Evolutionary conservation across 2,113 vertebrate genomes (phyloP).

Genomic region (Amphilophus citrinellus): DNA sequence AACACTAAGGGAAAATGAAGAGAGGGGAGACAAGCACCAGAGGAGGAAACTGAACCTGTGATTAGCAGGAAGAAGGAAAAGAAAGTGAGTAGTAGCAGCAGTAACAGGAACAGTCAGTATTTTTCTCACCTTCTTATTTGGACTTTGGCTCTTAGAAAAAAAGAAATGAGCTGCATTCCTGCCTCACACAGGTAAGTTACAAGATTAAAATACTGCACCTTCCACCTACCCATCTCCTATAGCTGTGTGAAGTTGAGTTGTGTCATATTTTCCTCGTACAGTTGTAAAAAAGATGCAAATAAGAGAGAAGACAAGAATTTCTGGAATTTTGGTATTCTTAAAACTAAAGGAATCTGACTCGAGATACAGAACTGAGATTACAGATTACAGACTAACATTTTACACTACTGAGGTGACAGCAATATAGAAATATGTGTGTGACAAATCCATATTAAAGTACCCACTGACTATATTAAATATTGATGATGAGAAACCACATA

Average conservation of each 20-base stretch:
- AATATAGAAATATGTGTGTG: rapidly evolving
- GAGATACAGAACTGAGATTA: neutral
- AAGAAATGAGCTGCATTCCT: conserved; percentile 61
- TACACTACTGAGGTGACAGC: too few species aligned
- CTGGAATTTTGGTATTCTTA: too few species aligned
- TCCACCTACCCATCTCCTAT: rapidly evolving
- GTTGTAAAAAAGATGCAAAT: too few species aligned
- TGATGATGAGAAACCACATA: neutral
- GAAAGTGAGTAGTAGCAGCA: neutral
- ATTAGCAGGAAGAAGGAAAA: neutral
- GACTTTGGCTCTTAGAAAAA: neutral
- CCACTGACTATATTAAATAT: neutral
- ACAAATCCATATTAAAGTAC: neutral
- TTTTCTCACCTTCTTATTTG: neutral
- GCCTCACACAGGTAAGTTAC: conserved; percentile 63
- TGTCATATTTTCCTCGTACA: too few species aligned
- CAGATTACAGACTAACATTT: neutral
- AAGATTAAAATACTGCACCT: neutral
- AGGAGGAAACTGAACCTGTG: neutral
- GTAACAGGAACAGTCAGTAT: neutral
- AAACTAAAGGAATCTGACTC: neutral
- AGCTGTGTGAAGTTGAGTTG: neutral
- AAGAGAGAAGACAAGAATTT: too few species aligned
- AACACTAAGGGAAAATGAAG: neutral
- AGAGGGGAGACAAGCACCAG: neutral